Base-by-base conservation (phyloP, 2,888 invertebrate species). In the Chrysotoxum bicinctum region DNA sequence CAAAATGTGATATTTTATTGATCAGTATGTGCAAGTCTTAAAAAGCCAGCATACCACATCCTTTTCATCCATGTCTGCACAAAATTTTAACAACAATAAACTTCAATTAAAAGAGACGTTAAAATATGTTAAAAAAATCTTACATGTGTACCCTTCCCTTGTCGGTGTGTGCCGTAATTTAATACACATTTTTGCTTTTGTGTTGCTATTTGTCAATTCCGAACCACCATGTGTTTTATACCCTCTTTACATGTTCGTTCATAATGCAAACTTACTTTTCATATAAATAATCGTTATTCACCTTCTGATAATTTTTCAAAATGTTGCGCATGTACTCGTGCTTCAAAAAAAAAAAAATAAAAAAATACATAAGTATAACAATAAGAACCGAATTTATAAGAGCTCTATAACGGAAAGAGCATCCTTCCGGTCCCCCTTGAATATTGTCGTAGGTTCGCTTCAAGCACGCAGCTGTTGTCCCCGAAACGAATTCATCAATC, bases 401-500 rank as follows among this genome's bases (percentile, higher is more conserved):
- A 74, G 50, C 50, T 45, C 21, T 10, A 30, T 48, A 10, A 14
- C 9, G 40, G 77, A 82, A 74, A 74, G 79, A 79, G 74, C 79
- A 84, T 79, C 79, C 74, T 79, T 84, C 79, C 83, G 83, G 83
- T 79, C 16, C 74, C 74, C 62, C 43, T 40, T 43, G 43, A 16
- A 56, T 19, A 56, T 56, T 56, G 16, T 10, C 69, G 10, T 54
- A 80, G 60, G 69, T 5, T 48, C 69, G 16, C 0, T 43, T 35
- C 19, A 37, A 14, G 35, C 10, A 19, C 37, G 69, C 80, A 62
- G 74, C 77, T 78, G 77, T 62, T 48, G n/a, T 37, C 32, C 48
- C 1, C 4, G 0, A 48, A 16, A n/a, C 1, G 9, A 23, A n/a
- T 6, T 1, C n/a, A 10, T 21, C 5, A 6, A 56, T 56, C 50